Percentiles rank a stretch among this genome's conserved stretches.
These are phyloP conservation scores for Aelia acuminata DNA, from an alignment of 2,888 invertebrate genomes.

Conservation along the genomic window DNA sequence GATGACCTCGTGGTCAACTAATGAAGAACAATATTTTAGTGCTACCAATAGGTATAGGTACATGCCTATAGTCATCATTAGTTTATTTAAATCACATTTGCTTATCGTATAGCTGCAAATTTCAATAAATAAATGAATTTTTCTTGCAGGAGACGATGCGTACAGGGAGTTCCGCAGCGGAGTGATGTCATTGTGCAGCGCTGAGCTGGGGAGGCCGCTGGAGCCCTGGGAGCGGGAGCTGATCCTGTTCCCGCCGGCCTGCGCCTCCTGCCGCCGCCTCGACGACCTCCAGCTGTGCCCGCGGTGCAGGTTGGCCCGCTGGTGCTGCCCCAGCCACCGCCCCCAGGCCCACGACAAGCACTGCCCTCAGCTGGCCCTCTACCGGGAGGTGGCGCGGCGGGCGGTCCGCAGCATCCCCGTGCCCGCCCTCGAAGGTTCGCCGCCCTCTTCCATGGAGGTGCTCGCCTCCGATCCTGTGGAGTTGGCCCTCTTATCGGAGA, in stretches of 20 bases:
- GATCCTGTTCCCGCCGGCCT: constrained; percentile 78
- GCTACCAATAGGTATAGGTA: no score
- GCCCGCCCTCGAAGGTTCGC: neutral
- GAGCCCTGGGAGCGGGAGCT: constrained; percentile 80
- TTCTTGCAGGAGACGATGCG: constrained; percentile 57
- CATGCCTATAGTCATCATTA: no score
- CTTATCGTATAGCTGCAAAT: no score
- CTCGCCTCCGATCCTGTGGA: constrained; percentile 49
- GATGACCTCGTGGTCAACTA: no score
- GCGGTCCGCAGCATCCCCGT: constrained; percentile 8
- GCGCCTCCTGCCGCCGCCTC: constrained; percentile 75
- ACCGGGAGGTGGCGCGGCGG: constrained; percentile 73
- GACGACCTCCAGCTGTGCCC: constrained; percentile 65
- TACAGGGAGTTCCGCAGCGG: constrained; percentile 60
- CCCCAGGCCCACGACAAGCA: constrained; percentile 72
- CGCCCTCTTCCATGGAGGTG: neutral
- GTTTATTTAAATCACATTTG: no score
- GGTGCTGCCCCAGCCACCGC: constrained; percentile 64
- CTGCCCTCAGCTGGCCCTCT: constrained; percentile 77
- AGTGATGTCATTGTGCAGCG: constrained; percentile 55
- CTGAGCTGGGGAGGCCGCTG: constrained; percentile 67
- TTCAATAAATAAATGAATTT: no score
- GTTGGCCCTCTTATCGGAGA: constrained; percentile 66
- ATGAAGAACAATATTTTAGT: no score
- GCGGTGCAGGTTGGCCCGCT: constrained; percentile 34